These are phyloP conservation scores for Aplodontia rufa DNA, from an alignment of 2,113 vertebrate genomes.

Conservation along the genomic window DNA sequence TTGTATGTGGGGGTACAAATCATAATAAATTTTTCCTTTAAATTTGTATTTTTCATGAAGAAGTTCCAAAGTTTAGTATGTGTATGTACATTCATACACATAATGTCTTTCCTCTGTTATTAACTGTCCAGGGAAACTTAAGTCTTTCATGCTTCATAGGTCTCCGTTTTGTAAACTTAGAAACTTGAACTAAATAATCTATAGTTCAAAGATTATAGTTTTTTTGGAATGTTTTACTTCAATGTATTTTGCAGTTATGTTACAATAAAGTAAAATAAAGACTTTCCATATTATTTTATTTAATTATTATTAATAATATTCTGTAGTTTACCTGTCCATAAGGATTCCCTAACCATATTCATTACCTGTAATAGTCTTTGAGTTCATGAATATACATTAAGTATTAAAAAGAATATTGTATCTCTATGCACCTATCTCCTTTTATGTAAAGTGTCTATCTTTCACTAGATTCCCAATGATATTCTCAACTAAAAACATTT, in stretches of 20 bases:
- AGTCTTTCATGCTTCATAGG: background rate
- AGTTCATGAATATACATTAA: background rate
- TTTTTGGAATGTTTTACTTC: constrained; percentile 18
- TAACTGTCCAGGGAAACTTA: background rate
- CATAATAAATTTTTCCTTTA: constrained; percentile 13
- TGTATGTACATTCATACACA: background rate
- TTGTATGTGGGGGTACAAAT: background rate
- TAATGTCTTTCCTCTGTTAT: background rate
- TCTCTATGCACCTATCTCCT: background rate
- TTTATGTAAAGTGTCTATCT: background rate
- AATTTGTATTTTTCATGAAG: background rate
- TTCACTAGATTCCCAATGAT: background rate
- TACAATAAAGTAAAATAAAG: background rate
- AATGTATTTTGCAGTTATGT: background rate
- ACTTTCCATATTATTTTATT: background rate
- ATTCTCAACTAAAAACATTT: background rate
- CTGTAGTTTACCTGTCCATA: background rate
- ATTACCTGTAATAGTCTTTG: background rate
- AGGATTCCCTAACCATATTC: background rate
- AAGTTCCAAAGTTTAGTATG: background rate
- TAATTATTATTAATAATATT: background rate
- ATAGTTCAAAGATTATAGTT: background rate
- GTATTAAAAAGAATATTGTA: background rate
- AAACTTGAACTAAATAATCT: background rate
- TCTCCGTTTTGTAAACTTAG: constrained; percentile 6